Conservation (phyloP, 2,888 invertebrate species). For the Oligia fasciuncula region DNA sequence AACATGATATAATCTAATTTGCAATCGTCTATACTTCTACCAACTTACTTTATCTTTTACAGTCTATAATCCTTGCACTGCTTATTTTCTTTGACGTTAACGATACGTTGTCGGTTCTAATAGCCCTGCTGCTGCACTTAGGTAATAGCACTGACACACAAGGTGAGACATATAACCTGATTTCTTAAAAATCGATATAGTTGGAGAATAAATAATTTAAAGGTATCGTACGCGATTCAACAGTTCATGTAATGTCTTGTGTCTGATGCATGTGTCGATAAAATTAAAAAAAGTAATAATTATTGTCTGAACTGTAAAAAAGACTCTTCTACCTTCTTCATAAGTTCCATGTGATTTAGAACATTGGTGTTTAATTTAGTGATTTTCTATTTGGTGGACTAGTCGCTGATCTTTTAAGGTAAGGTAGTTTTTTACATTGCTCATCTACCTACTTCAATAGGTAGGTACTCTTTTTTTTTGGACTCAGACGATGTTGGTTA, state of each 20-base stretch:
- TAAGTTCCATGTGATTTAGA: neutral
- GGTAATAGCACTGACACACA: neutral
- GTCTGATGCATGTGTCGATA: neutral
- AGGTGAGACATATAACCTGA: neutral
- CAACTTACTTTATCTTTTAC: neutral
- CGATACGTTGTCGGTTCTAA: neutral
- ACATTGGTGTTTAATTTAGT: neutral
- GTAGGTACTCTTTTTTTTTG: neutral
- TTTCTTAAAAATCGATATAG: slow-evolving; percentile 10
- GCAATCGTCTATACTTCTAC: neutral
- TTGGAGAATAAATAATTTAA: neutral
- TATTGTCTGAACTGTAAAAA: neutral
- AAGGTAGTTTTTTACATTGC: slow-evolving; percentile 17
- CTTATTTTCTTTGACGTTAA: neutral
- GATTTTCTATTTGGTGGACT: neutral
- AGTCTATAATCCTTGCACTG: too few species aligned
- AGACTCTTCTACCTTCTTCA: neutral
- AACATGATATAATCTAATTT: neutral
- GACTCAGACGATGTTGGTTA: neutral
- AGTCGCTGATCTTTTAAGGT: too few species aligned
- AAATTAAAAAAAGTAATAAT: neutral
- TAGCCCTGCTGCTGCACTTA: neutral
- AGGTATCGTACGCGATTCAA: neutral
- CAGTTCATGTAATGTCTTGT: neutral
- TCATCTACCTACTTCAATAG: neutral